Conservation (phyloP, 2,113 vertebrate species). For the Rhinichthys klamathensis region DNA sequence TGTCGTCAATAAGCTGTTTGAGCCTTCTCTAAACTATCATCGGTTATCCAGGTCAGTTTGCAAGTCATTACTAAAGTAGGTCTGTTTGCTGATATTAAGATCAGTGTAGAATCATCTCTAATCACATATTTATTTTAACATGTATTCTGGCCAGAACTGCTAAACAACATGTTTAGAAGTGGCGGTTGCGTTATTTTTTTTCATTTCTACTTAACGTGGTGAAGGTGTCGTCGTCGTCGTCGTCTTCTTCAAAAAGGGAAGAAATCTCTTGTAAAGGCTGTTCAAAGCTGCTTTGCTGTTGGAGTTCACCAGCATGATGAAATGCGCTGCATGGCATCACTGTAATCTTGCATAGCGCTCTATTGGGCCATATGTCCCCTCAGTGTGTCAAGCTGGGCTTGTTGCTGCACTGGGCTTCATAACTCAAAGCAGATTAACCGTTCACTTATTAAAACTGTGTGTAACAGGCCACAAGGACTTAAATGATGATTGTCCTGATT, state of each 20-base stretch:
- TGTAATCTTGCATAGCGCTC: slow-evolving; percentile 40
- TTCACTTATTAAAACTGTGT: slow-evolving; percentile 27
- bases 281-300: slow-evolving; percentile 37
- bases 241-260: slow-evolving; percentile 13
- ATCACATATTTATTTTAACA: background rate
- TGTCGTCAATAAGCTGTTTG: slow-evolving; percentile 4
- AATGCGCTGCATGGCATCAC: slow-evolving; percentile 49
- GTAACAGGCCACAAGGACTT: slow-evolving; percentile 35
- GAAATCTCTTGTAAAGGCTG: slow-evolving; percentile 19
- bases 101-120: background rate
- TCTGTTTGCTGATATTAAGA: background rate
- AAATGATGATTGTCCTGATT: background rate
- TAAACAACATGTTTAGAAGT: background rate
- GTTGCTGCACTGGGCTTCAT: slow-evolving; percentile 17
- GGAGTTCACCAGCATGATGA: slow-evolving; percentile 33
- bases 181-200: background rate
- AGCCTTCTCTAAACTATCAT: slow-evolving; percentile 3
- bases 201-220: background rate
- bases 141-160: background rate
- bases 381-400: slow-evolving; percentile 25
- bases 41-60: background rate
- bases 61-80: background rate
- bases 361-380: slow-evolving; percentile 46
- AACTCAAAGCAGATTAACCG: slow-evolving; percentile 44
- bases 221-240: background rate